A percentile compares a stretch with the other conserved stretches of the same genome.
These are phyloP conservation scores for Catharus ustulatus DNA, from an alignment of 2,797 vertebrate species.

Conservation along the genomic window DNA sequence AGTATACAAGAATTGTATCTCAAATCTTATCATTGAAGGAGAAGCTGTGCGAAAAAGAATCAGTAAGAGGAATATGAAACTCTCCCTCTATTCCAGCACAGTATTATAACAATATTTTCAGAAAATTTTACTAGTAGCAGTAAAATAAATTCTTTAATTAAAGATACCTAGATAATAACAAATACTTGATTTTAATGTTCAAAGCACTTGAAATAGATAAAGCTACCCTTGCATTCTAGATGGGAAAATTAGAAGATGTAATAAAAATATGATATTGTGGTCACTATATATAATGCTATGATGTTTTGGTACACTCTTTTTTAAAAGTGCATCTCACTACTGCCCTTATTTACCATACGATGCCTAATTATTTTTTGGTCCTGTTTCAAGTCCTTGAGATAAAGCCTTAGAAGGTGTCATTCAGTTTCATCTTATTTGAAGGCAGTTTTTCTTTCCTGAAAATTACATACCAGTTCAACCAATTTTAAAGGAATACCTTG, in stretches of 20 bases:
- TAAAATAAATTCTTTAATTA: neutral
- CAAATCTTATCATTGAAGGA: neutral
- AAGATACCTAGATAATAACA: neutral
- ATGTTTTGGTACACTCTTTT: neutral
- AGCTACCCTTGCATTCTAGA: neutral
- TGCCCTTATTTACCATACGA: neutral
- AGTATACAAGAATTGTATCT: neutral
- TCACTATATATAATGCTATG: neutral
- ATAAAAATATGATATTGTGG: neutral
- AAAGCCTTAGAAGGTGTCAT: neutral
- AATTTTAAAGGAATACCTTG: neutral
- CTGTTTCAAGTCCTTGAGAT: neutral
- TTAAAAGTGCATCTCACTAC: neutral
- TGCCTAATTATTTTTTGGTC: neutral
- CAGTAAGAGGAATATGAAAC: neutral
- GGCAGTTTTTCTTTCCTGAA: neutral
- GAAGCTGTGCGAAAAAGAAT: neutral
- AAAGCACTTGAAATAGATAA: neutral
- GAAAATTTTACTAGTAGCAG: neutral
- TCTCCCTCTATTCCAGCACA: neutral
- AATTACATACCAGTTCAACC: neutral
- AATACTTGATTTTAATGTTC: neutral
- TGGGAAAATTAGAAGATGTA: neutral
- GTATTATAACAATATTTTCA: neutral
- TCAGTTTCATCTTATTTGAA: neutral